A percentile compares a stretch with the other conserved stretches of the same genome.
Conservation (phyloP, 35 echinoderm and acorn worm genomes). For the Lytechinus variegatus region DNA sequence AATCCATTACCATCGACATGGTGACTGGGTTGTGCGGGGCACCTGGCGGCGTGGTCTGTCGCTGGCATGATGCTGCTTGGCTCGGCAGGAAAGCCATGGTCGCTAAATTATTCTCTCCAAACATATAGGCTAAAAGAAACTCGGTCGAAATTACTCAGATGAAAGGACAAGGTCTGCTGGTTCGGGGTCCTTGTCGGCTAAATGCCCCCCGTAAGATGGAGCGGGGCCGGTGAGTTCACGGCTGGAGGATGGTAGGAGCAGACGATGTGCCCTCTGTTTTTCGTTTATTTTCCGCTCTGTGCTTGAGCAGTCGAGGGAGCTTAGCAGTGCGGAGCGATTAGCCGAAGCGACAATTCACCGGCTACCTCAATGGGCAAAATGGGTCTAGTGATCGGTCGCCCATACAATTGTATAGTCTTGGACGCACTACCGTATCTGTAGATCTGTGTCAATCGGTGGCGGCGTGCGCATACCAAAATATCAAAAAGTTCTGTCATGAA, state of each 20-base stretch:
- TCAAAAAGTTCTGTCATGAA: slow-evolving; percentile 6
- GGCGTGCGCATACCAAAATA: neutral
- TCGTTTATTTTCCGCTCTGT: slow-evolving; percentile 46
- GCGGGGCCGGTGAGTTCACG: slow-evolving; percentile 1
- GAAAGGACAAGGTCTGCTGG: neutral
- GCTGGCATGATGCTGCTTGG: slow-evolving; percentile 41
- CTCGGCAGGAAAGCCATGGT: slow-evolving; percentile 43
- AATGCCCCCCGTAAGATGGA: neutral
- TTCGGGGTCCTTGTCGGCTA: neutral
- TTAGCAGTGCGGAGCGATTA: slow-evolving; percentile 8
- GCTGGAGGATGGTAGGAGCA: neutral
- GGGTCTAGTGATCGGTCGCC: neutral
- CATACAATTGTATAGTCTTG: neutral
- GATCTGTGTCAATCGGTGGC: neutral
- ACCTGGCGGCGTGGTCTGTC: slow-evolving; percentile 37
- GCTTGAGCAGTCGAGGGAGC: slow-evolving; percentile 30
- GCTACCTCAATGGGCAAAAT: neutral
- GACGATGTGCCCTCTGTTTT: neutral
- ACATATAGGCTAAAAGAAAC: neutral
- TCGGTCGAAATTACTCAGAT: neutral
- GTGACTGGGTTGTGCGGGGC: slow-evolving; percentile 46
- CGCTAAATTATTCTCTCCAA: slow-evolving; percentile 34
- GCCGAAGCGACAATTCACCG: neutral
- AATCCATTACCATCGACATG: slow-evolving; percentile 56
- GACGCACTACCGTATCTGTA: neutral